Percentiles rank a stretch among this genome's conserved stretches.
phyloP scores from a whole-genome alignment of 1,140 invertebrate genomes.

The Brachystomella parvula region DNA sequence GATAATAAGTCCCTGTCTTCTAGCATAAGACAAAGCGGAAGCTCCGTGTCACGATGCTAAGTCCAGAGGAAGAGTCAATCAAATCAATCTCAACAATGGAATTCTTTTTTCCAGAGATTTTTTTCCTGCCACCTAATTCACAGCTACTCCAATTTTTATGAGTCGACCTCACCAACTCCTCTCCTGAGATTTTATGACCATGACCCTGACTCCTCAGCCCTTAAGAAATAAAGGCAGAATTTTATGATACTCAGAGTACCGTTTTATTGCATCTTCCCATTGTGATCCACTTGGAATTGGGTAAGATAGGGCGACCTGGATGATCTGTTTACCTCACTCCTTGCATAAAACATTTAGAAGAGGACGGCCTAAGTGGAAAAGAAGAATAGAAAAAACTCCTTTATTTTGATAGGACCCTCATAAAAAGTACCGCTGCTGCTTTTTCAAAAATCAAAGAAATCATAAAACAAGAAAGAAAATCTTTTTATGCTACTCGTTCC shows the following conservation, averaged over 20 bases:
- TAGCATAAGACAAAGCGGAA: too few relatives aligned
- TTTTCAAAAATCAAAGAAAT: background rate
- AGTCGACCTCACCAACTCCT: too few relatives aligned
- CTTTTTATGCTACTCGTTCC: slow-evolving; percentile 2
- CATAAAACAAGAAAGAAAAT: background rate
- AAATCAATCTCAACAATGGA: too few relatives aligned
- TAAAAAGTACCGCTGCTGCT: slow-evolving; percentile 1
- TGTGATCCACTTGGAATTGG: background rate
- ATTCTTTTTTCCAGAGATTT: too few relatives aligned
- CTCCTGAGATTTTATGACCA: background rate
- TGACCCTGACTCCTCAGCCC: background rate
- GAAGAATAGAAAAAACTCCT: background rate
- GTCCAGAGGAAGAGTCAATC: too few relatives aligned
- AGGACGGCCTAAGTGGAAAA: background rate
- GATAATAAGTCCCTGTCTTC: too few relatives aligned
- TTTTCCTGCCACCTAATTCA: too few relatives aligned
- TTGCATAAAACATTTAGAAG: background rate
- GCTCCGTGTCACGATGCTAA: too few relatives aligned
- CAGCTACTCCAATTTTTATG: too few relatives aligned
- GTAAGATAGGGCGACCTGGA: too few relatives aligned
- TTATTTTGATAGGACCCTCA: background rate
- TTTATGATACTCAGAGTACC: background rate
- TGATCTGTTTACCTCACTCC: background rate
- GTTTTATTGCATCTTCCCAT: background rate
- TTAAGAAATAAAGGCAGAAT: background rate